These are phyloP conservation scores for Natator depressus DNA, from an alignment of 2,113 vertebrate species.

Conservation along the genomic window DNA sequence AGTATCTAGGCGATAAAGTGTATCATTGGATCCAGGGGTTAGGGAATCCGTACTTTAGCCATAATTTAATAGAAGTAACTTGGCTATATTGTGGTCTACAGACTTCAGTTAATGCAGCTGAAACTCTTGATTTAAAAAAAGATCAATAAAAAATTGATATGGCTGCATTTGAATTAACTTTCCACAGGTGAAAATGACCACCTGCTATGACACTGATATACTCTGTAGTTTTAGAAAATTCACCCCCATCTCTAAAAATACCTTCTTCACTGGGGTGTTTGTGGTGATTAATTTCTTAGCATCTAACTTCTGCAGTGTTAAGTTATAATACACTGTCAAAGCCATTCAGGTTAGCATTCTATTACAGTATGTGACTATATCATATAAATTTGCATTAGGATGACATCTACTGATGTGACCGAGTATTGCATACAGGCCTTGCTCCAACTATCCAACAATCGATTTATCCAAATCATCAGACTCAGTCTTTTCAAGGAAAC, in stretches of 20 bases:
- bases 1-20: background rate
- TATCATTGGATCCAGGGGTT: background rate
- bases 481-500: background rate
- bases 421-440: background rate
- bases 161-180: background rate
- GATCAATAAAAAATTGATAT: background rate
- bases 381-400: background rate
- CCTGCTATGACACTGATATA: background rate
- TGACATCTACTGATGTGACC: conserved; percentile 23
- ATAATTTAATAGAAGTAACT: background rate
- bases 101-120: background rate
- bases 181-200: background rate
- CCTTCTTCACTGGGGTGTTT: background rate
- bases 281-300: background rate
- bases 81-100: background rate
- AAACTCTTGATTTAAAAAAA: background rate
- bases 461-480: background rate
- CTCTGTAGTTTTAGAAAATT: background rate
- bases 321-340: background rate
- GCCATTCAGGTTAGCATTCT: background rate
- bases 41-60: background rate
- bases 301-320: fast-evolving
- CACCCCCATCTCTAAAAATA: background rate
- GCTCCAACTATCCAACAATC: background rate
- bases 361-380: background rate